Percentiles rank a stretch among this genome's conserved stretches.
Conservation (phyloP, 2,888 invertebrate genomes). For the Ischnus inquisitorius region DNA sequence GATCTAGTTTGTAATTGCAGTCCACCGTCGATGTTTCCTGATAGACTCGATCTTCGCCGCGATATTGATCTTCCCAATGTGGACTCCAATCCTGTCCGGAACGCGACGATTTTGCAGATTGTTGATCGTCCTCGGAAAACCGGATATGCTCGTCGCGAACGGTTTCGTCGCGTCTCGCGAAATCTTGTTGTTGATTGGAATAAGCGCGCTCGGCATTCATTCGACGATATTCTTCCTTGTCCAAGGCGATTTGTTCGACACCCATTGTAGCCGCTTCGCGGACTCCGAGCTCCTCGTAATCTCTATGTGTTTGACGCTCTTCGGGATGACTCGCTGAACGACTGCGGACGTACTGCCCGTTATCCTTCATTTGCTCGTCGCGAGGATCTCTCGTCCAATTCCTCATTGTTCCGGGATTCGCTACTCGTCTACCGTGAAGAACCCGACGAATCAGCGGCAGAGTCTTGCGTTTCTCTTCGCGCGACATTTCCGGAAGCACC, state of each 20-base stretch:
- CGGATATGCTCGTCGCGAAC: background rate
- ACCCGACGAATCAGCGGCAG: slow-evolving; percentile 59
- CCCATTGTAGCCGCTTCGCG: slow-evolving; percentile 15
- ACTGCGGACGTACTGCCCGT: slow-evolving; percentile 17
- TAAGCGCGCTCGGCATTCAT: slow-evolving; percentile 9
- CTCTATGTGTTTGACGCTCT: slow-evolving; percentile 30
- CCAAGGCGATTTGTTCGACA: background rate
- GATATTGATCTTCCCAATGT: slow-evolving; percentile 39
- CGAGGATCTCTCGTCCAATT: slow-evolving; percentile 53
- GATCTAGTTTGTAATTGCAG: slow-evolving; percentile 41
- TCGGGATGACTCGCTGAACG: slow-evolving; percentile 20
- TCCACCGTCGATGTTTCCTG: slow-evolving; percentile 41
- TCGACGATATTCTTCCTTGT: slow-evolving; percentile 32
- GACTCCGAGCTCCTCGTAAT: slow-evolving; percentile 29
- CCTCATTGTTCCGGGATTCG: slow-evolving; percentile 11
- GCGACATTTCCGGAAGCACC: slow-evolving; percentile 65
- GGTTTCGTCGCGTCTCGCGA: slow-evolving; percentile 1
- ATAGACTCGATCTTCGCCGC: background rate
- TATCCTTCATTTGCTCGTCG: slow-evolving; percentile 10
- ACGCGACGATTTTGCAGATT: background rate
- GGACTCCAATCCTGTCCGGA: slow-evolving; percentile 35
- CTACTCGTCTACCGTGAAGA: slow-evolving; percentile 47
- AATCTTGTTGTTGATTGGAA: slow-evolving; percentile 25
- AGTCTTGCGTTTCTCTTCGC: slow-evolving; percentile 65
- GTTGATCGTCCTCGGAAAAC: slow-evolving; percentile 1